Percentiles rank a stretch among this genome's conserved stretches.
phyloP scores from a whole-genome alignment of 2,888 invertebrate species.

The Apantesis nais region DNA sequence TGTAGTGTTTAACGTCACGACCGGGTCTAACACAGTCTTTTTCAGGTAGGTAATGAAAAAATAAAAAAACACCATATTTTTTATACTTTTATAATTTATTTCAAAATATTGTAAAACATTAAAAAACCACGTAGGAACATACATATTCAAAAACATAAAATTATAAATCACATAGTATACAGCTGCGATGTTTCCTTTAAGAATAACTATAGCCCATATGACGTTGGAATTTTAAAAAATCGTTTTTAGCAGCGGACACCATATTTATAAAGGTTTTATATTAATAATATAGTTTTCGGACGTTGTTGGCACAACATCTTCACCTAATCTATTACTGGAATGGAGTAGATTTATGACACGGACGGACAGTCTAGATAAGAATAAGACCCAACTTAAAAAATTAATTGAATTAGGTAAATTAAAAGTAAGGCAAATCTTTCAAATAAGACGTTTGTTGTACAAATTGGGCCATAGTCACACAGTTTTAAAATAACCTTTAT shows the following conservation, averaged over 20 bases:
- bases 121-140: neutral
- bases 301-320: neutral
- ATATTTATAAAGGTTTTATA: neutral
- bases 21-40: too few relatives aligned
- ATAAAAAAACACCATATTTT: neutral
- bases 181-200: neutral
- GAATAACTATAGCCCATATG: neutral
- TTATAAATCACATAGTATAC: constrained; percentile 1
- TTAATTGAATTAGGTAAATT: neutral
- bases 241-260: neutral
- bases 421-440: too few relatives aligned
- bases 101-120: constrained; percentile 1
- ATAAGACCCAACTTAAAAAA: neutral
- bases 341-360: neutral
- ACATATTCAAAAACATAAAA: neutral
- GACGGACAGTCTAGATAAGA: neutral
- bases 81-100: constrained; percentile 6
- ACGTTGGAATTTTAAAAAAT: neutral
- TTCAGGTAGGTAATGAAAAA: neutral
- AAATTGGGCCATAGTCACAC: neutral
- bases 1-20: too few relatives aligned
- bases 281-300: neutral
- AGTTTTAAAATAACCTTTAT: neutral
- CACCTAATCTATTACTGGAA: neutral
- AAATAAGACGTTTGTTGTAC: neutral